Conservation (phyloP, 2,888 invertebrate species). For the Agelastica alni region DNA sequence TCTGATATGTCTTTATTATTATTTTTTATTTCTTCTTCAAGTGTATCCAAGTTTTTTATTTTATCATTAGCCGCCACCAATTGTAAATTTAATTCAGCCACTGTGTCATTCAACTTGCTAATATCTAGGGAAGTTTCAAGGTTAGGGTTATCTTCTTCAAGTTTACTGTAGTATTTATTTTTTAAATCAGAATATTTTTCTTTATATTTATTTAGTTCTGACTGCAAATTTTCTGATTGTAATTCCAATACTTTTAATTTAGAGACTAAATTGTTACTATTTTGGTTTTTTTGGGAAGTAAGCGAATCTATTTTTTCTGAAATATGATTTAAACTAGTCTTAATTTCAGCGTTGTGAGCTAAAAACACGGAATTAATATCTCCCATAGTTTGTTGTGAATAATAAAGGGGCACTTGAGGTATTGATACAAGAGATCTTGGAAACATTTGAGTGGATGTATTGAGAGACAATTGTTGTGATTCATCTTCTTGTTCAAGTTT, state of each 20-base stretch:
- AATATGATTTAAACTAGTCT: constrained; percentile 66
- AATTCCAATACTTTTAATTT: constrained; percentile 53
- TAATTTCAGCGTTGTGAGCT: constrained; percentile 68
- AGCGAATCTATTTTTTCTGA: constrained; percentile 67
- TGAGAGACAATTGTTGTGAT: neutral
- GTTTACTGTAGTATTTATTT: constrained; percentile 16
- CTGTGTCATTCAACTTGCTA: constrained; percentile 27
- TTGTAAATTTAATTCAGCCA: constrained; percentile 19
- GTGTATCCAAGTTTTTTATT: constrained; percentile 21
- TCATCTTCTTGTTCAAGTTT: constrained; percentile 4
- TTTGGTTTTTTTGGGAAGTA: constrained; percentile 39
- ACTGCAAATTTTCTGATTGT: constrained; percentile 50
- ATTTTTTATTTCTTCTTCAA: constrained; percentile 27
- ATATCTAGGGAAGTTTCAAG: constrained; percentile 5
- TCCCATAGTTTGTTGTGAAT: neutral
- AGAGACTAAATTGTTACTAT: constrained; percentile 40
- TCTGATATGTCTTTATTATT: constrained; percentile 22
- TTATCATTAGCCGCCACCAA: constrained; percentile 24
- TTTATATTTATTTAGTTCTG: constrained; percentile 39
- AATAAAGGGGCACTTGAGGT: constrained; percentile 5
- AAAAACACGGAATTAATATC: constrained; percentile 60
- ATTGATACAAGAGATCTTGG: neutral
- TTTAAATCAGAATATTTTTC: constrained; percentile 33
- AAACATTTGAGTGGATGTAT: neutral
- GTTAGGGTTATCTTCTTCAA: no score